phyloP scores from a whole-genome alignment of 1,140 invertebrate genomes.

The Drosophila subobscura region DNA sequence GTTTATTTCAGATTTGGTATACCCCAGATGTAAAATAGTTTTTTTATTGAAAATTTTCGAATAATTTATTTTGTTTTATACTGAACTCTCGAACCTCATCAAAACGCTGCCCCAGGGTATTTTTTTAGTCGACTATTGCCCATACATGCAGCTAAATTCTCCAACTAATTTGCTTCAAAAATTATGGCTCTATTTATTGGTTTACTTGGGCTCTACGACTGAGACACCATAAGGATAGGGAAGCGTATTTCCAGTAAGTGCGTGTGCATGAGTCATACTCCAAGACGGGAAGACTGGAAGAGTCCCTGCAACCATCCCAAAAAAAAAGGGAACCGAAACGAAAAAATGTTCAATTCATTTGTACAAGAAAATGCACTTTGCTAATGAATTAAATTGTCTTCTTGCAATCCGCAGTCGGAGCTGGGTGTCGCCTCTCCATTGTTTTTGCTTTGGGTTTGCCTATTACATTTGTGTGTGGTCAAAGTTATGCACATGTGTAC shows the following conservation, averaged over 20 bases:
- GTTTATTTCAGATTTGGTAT: no score
- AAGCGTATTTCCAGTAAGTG: slow-evolving; percentile 4
- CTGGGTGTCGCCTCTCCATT: not conserved
- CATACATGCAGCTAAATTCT: not conserved
- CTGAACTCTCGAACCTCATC: no score
- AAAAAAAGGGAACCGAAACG: not conserved
- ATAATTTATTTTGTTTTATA: no score
- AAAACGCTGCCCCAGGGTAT: not conserved
- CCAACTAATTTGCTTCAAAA: not conserved
- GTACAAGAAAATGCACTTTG: slow-evolving; percentile 78
- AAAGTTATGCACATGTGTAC: not conserved
- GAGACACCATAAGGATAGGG: not conserved
- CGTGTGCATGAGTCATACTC: slow-evolving; percentile 46
- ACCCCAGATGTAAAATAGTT: no score
- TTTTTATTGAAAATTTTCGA: no score
- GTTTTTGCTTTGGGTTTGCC: slow-evolving; percentile 6
- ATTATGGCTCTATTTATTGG: slow-evolving; percentile 23
- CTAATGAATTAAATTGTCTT: slow-evolving; percentile 77
- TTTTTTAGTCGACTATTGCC: not conserved
- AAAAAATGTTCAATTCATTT: slow-evolving; percentile 26
- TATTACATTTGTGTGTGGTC: slow-evolving; percentile 14
- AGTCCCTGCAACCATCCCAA: slow-evolving; percentile 7
- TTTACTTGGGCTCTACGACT: slow-evolving; percentile 3
- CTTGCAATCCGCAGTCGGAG: slow-evolving; percentile 5
- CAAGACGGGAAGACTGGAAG: slow-evolving; percentile 1